A percentile compares a stretch with the other conserved stretches of the same genome.
These are phyloP conservation scores for Apolygus lucorum DNA, from an alignment of 1,140 invertebrate genomes.

Conservation along the genomic window DNA sequence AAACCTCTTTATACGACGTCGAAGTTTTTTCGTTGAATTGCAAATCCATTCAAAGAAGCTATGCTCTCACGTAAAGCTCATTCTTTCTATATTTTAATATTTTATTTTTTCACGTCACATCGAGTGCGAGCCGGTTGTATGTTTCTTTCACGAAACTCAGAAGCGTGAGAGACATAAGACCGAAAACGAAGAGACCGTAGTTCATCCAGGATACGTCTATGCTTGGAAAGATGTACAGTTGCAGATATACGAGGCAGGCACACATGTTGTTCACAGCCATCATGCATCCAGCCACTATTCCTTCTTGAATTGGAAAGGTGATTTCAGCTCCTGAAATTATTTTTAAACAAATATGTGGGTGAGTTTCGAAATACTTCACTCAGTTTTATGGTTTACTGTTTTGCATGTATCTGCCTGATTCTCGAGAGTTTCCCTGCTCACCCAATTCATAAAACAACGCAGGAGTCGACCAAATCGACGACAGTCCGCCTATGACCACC, in stretches of 20 bases:
- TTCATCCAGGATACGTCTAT: conserved; percentile 28
- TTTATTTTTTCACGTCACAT: too few species aligned
- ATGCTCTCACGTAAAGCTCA: too few species aligned
- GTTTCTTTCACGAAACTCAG: conserved; percentile 19
- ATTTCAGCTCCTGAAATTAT: conserved; percentile 43
- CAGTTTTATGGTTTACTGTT: too few species aligned
- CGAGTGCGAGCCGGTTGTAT: conserved; percentile 23
- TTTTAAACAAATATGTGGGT: too few species aligned
- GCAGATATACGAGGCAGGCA: conserved; percentile 25
- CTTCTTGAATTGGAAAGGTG: conserved; percentile 45
- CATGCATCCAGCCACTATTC: conserved; percentile 42
- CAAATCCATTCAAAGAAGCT: too few species aligned
- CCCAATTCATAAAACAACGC: conserved; percentile 44
- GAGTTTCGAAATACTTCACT: too few species aligned
- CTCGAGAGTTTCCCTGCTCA: too few species aligned
- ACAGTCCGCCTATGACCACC: conserved; percentile 39
- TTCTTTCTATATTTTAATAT: too few species aligned
- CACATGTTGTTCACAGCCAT: conserved; percentile 38
- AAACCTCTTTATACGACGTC: too few species aligned
- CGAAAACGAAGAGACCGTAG: conserved; percentile 23
- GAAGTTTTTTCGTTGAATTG: too few species aligned
- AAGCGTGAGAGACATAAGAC: conserved; percentile 14
- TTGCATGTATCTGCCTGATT: too few species aligned
- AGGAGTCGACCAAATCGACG: conserved; percentile 41
- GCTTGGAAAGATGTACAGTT: conserved; percentile 24